Evolutionary conservation across 2,113 vertebrate genomes (phyloP), one percentile per base, ranked within the genome.

Genomic region (Bombycilla garrulus): DNA sequence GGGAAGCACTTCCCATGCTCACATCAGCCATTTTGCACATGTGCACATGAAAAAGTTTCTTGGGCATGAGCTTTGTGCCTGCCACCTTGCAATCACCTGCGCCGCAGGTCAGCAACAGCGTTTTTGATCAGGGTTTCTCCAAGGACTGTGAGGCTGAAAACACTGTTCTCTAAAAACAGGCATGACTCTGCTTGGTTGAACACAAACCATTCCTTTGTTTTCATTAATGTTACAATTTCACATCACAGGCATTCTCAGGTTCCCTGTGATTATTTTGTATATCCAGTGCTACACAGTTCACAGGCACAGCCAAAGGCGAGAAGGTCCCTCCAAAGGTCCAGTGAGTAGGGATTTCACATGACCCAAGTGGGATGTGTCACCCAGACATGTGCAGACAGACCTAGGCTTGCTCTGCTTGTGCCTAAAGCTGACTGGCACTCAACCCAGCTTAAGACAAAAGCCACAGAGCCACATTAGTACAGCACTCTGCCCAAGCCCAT

Each of bases 391-490:
- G 79, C 33, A 76, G 84, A 71, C 93, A 93, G 71, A 94, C 88
- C 58, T 45, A 28, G 58, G 58, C 92, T 77, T 92, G 88, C 66
- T 86, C 50, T 1, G 1, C 50, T 70, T 57, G 21, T 61, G 71
- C 88, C 76, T 81, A 88, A 91, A 93, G 62, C 71, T 2, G 6
- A 73, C 7, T 54, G 35, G 79, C 45, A 94, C 38, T 58, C 79
- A 65, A 33, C 54, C 58, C 90, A 93, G n/a, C 9, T 72, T n/a
- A 64, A 92, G 66, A 92, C 81, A 95, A 93, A 95, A 96, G 81
- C 87, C 92, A 88, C 4, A 6, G 85, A 94, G 70, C 22, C 81
- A 92, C 78, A 67, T 84, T 50, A 95, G 56, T 78, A 58, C 23
- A 85, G 58, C 36, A 22, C 15, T 92, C 74, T 96, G 85, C 23